Evolutionary conservation across 1,140 invertebrate genomes (phyloP), one percentile per base, ranked within the genome.

Genomic region (Scaptodrosophila lebanonensis): DNA sequence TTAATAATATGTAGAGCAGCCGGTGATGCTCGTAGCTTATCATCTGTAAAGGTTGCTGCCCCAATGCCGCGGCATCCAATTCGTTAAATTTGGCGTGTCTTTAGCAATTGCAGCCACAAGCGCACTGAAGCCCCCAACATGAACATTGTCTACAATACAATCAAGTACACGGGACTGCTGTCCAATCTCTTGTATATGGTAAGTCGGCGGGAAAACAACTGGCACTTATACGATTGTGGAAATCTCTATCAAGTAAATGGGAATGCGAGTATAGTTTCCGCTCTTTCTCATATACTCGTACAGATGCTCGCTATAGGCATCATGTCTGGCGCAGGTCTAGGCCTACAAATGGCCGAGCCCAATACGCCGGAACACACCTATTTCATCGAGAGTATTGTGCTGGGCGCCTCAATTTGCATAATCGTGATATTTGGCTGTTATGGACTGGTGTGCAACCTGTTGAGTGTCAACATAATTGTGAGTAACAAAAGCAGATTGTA

Each of bases 141-240:
- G 76, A 77, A 66, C 71, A 57, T 59, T 72, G 83, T 59, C 58
- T 85, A 83, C 38, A 66, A 62, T 60, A 68, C 83, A 47, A 71
- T 85, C 7, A 85, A 83, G 39, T 71, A 67, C 44, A 63, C 77
- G 17, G 76, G 70, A 38, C 70, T 85, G 8, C 40, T 77, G 39
- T 71, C 66, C 61, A 85, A 85, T 75, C 48, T 83, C 13, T 43
- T 85, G 3, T 85, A 85, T 53, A 61, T 85, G 83, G 83, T 83
- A 42, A 79, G 63, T 29, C 5, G 2, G 11, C 12, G 9, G 30
- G 17, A 32, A 50, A 25, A 13, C 5, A 9, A 9, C n/a, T 18
- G 0, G 3, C 1, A 25, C 8, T 16, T 7, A 7, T n/a, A 5
- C 27, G 27, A 6, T 29, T 6, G 9, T 29, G 27, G n/a, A n/a